Evolutionary conservation across 2,888 invertebrate genomes (phyloP).

Genomic region (Tryphoninae sp.): DNA sequence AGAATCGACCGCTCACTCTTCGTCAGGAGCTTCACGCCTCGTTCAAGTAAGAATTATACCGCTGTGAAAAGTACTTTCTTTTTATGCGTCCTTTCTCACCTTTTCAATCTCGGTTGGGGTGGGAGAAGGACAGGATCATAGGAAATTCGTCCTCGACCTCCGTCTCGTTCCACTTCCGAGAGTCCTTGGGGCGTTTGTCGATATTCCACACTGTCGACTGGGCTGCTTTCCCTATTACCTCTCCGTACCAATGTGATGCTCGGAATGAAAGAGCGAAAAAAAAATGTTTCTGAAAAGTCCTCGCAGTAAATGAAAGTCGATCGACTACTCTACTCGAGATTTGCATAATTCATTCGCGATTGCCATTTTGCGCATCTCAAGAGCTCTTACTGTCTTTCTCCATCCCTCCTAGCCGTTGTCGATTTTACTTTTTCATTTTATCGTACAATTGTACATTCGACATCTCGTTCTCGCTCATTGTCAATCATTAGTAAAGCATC

Average conservation of each 20-base stretch:
- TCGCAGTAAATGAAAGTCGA: constrained; percentile 35
- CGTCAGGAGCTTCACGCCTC: constrained; percentile 90
- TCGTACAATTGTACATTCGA: constrained; percentile 32
- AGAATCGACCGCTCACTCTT: constrained; percentile 86
- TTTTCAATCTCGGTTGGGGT: constrained; percentile 6
- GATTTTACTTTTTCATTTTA: constrained; percentile 26
- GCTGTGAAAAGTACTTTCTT: not conserved
- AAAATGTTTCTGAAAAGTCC: constrained; percentile 14
- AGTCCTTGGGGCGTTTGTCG: constrained; percentile 56
- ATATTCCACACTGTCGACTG: constrained; percentile 47
- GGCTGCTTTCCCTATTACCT: constrained; percentile 9
- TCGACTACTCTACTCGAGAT: constrained; percentile 18
- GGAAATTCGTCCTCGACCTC: constrained; percentile 56
- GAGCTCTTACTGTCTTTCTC: not conserved
- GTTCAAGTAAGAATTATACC: constrained; percentile 87
- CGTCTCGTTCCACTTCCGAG: constrained; percentile 21
- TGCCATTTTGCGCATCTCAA: constrained; percentile 20
- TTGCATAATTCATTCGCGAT: constrained; percentile 40
- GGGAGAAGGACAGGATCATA: constrained; percentile 23
- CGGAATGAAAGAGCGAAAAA: constrained; percentile 13
- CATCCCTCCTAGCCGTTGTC: not conserved
- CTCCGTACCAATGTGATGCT: constrained; percentile 12
- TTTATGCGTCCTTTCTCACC: not conserved
- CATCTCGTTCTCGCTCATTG: constrained; percentile 63
- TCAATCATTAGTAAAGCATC: constrained; percentile 77